These are phyloP conservation scores for Chunga burmeisteri DNA, from an alignment of 2,113 vertebrate species.

Conservation along the genomic window DNA sequence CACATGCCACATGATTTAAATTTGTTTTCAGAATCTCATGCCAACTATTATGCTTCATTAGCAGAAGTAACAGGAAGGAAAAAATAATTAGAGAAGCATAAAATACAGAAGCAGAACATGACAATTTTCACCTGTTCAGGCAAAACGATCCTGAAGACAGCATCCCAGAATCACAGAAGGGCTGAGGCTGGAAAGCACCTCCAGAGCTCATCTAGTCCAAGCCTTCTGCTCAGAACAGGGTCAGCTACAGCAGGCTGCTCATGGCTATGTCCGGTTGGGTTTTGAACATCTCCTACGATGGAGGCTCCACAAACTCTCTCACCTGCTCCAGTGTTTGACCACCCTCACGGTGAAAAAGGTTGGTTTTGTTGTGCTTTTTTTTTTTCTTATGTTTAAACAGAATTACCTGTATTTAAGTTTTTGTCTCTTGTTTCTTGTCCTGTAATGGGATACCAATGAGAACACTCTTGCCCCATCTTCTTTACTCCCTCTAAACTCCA, in stretches of 20 bases:
- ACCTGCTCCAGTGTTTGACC: neutral
- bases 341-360: neutral
- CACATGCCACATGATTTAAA: neutral
- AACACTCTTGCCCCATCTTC: accelerated
- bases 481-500: neutral
- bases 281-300: neutral
- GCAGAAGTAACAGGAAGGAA: neutral
- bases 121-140: neutral
- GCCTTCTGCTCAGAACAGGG: accelerated
- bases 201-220: neutral
- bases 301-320: neutral
- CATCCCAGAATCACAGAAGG: neutral
- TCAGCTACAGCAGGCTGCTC: neutral
- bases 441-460: neutral
- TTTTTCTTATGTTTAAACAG: neutral
- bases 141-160: neutral
- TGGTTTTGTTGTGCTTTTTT: neutral
- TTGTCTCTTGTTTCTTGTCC: neutral
- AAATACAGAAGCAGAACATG: neutral
- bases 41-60: neutral
- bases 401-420: neutral
- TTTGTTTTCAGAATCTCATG: neutral
- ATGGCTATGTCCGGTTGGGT: neutral
- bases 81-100: neutral
- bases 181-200: neutral